Conservation (phyloP, 2,797 vertebrate species). For the Hydrolagus colliei region DNA sequence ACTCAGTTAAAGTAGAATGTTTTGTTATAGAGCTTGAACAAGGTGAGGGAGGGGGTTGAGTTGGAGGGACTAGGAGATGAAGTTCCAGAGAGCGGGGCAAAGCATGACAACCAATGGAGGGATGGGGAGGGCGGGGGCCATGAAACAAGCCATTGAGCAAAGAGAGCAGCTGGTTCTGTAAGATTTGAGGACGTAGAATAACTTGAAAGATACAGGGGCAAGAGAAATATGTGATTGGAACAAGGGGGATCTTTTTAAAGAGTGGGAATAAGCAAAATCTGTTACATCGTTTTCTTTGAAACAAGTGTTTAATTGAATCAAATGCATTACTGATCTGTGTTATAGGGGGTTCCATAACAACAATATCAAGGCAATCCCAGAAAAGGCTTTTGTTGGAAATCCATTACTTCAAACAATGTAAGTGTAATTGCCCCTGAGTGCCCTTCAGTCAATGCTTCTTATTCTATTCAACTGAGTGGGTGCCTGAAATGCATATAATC, state of each 20-base stretch:
- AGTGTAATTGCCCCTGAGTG: constrained; percentile 44
- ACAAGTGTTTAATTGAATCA: not conserved
- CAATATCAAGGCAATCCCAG: constrained; percentile 88
- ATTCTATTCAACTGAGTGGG: not conserved
- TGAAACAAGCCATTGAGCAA: no score
- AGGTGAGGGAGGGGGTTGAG: no score
- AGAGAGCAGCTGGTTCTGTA: no score
- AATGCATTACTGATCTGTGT: constrained; percentile 18
- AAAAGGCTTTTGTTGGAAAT: constrained; percentile 85
- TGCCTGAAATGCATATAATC: not conserved
- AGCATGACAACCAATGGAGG: no score
- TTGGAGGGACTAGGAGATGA: no score
- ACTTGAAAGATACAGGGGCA: no score
- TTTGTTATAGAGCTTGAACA: no score
- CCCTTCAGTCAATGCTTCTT: not conserved
- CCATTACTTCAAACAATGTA: constrained; percentile 89
- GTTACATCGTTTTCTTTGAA: not conserved
- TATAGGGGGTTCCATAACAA: constrained; percentile 90
- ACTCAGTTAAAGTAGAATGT: no score
- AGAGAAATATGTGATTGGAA: no score
- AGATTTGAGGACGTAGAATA: no score
- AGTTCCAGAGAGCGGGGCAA: no score
- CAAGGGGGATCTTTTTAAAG: not conserved
- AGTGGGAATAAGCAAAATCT: not conserved
- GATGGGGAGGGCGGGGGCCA: no score